Conservation (phyloP, 2,888 invertebrate genomes). For the Andrena chrysosceles region DNA sequence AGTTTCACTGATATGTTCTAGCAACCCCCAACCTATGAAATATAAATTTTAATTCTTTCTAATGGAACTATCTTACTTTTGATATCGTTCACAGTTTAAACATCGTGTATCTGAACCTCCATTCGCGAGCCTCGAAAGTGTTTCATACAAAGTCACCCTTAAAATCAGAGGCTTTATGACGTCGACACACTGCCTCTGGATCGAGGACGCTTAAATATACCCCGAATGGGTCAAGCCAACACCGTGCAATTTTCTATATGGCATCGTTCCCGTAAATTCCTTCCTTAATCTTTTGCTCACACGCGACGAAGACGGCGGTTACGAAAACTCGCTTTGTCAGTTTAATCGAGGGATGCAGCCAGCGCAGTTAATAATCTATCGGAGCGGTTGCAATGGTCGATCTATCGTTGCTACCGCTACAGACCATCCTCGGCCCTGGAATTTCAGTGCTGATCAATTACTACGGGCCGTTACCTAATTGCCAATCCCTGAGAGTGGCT, state of each 20-base stretch:
- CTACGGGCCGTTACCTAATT: constrained; percentile 53
- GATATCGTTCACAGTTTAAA: no score
- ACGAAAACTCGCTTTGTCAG: constrained; percentile 35
- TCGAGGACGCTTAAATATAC: no score
- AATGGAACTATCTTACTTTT: no score
- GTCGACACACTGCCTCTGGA: no score
- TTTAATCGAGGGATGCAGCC: constrained; percentile 34
- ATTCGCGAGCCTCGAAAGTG: no score
- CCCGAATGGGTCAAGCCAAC: neutral
- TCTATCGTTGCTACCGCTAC: constrained; percentile 11
- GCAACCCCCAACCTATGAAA: no score
- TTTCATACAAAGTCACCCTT: no score
- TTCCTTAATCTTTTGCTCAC: neutral
- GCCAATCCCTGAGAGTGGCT: constrained; percentile 60
- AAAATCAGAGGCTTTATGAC: no score
- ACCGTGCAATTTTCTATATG: neutral
- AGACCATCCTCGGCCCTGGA: constrained; percentile 50
- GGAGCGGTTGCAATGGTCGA: constrained; percentile 31
- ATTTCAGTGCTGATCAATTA: constrained; percentile 62
- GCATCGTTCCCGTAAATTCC: neutral
- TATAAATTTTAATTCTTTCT: no score
- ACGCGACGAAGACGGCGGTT: neutral
- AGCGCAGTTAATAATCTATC: constrained; percentile 32
- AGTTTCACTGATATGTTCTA: no score
- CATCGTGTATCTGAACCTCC: no score